Evolutionary conservation across 2,888 invertebrate genomes (phyloP).

Genomic region (Pachycephus smyrnensis): DNA sequence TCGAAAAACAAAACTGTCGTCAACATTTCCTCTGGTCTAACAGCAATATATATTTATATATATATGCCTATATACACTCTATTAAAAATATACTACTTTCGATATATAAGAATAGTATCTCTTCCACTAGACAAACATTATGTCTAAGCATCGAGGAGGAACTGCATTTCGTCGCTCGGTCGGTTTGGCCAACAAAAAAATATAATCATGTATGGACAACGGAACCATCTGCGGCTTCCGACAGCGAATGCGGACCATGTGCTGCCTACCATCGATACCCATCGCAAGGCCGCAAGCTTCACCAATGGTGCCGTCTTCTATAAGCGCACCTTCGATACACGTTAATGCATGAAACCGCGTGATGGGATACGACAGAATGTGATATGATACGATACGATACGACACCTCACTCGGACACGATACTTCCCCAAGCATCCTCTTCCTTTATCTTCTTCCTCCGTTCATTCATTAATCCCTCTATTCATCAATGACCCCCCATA

Average conservation of each 20-base stretch:
- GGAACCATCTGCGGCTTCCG: slow-evolving; percentile 64
- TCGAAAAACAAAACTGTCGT: background rate
- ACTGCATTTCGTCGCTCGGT: background rate
- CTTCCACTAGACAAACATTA: background rate
- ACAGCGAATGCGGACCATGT: slow-evolving; percentile 58
- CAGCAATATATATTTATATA: slow-evolving; percentile 2
- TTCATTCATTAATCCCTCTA: background rate
- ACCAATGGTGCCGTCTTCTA: background rate
- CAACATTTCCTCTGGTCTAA: background rate
- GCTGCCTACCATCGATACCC: slow-evolving; percentile 43
- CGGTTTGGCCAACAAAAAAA: background rate
- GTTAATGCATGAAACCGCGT: background rate
- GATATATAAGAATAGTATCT: background rate
- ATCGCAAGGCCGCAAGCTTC: background rate
- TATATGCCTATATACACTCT: background rate
- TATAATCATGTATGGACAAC: slow-evolving; percentile 17
- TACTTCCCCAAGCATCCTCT: background rate
- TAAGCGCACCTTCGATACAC: background rate
- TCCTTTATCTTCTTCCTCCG: background rate
- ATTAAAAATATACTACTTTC: background rate
- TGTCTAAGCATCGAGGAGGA: background rate
- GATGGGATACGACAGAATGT: background rate
- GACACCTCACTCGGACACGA: background rate
- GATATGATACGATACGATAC: background rate
- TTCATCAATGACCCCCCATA: background rate